Percentiles rank a stretch among this genome's conserved stretches.
These are phyloP conservation scores for Eilema caniola DNA, from an alignment of 2,888 invertebrate genomes.

Conservation along the genomic window DNA sequence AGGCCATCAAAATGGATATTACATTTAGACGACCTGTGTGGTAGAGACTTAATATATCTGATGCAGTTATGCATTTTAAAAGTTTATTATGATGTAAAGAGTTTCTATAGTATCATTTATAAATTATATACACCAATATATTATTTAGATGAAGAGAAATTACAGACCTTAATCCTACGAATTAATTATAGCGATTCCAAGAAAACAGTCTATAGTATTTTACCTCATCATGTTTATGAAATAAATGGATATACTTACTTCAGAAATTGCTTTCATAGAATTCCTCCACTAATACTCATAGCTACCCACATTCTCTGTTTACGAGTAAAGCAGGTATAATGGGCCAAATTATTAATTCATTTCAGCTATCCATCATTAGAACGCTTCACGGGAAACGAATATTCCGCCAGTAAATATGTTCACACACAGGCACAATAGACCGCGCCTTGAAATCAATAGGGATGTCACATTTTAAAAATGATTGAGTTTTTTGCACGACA, in stretches of 20 bases:
- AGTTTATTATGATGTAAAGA: too few relatives aligned
- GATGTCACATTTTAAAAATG: conserved; percentile 20
- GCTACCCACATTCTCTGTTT: background rate
- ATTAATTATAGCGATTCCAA: background rate
- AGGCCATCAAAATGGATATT: too few relatives aligned
- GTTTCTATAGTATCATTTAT: too few relatives aligned
- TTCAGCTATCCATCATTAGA: conserved; percentile 35
- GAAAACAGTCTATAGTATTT: too few relatives aligned
- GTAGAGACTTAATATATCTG: too few relatives aligned
- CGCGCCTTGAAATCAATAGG: conserved; percentile 22
- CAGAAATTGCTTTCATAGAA: background rate
- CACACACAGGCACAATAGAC: conserved; percentile 25
- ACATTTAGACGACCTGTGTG: too few relatives aligned
- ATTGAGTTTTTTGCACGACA: background rate
- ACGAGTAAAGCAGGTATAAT: background rate
- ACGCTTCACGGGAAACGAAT: conserved; percentile 24
- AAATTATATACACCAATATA: background rate
- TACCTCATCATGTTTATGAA: too few relatives aligned
- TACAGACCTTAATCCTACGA: background rate
- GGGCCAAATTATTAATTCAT: conserved; percentile 28
- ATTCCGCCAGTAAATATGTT: conserved; percentile 33
- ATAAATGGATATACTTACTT: too few relatives aligned
- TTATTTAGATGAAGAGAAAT: background rate
- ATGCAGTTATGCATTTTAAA: too few relatives aligned
- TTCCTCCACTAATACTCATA: background rate